Base-by-base conservation (phyloP, 2,113 vertebrate species). In the Rhineura floridana region DNA sequence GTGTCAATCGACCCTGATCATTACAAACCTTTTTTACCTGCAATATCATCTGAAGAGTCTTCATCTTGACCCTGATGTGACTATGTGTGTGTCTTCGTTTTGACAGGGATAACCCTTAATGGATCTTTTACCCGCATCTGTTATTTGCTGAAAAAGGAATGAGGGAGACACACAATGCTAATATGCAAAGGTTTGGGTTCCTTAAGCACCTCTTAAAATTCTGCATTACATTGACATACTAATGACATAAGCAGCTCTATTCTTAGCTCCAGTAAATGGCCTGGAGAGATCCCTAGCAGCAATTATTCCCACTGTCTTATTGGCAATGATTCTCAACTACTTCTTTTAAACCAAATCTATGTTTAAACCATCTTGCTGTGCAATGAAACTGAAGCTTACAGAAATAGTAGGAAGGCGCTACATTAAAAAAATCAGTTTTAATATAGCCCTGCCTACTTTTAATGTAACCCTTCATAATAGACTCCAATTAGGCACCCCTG, bases 101-200 rank as follows among this genome's bases (percentile, higher is more conserved):
- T 99, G 88, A 98, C 98, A 28, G 97, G 92, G 94, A 97, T 95
- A 96, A 96, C 95, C 94, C 96, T 98, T 86, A 98, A 98, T 81
- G 98, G 98, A 94, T 99, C 98, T 94, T 99, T 99, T 90, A 99
- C 98, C 97, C 98, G 97, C 99, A 99, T 99, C 97, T 98, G 98
- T 97, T 97, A 97, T 90, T 96, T 91, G 93, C 95, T 95, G 91
- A 36, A 87, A 94, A 93, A 77, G 10, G 25, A 69, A 36, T 6
- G 42, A 50, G 8, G 91, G 19, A 77, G 85, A 92, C 15, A 88
- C 12, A 10, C 0, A 33, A 81, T 89, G 46, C n/a, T 85, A 67
- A 33, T 25, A 84, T 7, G 12, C 2, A 84, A 39, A 1, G 4
- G 8, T 90, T 30, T 81, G 42, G 89, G 44, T 50, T 1, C 42